Evolutionary conservation across 2,113 vertebrate species (phyloP).

Genomic region (Notarius lentiginosus): DNA sequence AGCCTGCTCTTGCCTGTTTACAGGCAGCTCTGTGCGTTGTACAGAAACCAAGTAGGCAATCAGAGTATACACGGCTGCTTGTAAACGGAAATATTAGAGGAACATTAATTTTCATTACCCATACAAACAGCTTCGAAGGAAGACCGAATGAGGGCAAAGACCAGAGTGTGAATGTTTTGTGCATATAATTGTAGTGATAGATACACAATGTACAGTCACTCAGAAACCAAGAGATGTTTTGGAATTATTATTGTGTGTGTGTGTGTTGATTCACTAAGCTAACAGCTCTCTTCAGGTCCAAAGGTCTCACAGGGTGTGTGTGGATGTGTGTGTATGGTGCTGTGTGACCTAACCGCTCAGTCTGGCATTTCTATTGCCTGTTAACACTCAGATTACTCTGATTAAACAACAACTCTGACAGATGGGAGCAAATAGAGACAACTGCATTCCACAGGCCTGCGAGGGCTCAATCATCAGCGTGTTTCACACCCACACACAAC

Average conservation of each 20-base stretch:
- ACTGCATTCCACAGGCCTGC: slow-evolving; percentile 53
- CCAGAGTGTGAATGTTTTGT: too few species aligned
- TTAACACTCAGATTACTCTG: slow-evolving; percentile 61
- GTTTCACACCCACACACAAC: slow-evolving; percentile 36
- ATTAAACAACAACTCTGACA: slow-evolving; percentile 55
- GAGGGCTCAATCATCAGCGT: slow-evolving; percentile 55
- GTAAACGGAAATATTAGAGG: too few species aligned
- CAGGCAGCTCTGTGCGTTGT: too few species aligned
- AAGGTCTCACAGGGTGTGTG: slow-evolving; percentile 60
- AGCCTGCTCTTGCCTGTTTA: too few species aligned
- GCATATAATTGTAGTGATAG: too few species aligned
- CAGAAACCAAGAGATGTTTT: neutral
- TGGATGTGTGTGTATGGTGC: slow-evolving; percentile 31
- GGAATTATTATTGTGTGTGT: slow-evolving; percentile 7
- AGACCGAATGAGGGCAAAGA: too few species aligned
- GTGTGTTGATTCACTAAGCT: slow-evolving; percentile 46
- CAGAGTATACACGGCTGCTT: too few species aligned
- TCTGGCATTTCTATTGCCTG: slow-evolving; percentile 52
- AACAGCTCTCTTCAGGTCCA: slow-evolving; percentile 52
- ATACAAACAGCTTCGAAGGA: too few species aligned
- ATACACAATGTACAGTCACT: neutral
- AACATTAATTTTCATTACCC: too few species aligned
- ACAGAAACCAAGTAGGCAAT: too few species aligned
- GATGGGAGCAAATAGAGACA: slow-evolving; percentile 60
- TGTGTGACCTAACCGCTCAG: slow-evolving; percentile 54